Percentiles rank a stretch among this genome's conserved stretches.
Conservation (phyloP, 2,888 invertebrate species). For the Lasioglossum marginatum region DNA sequence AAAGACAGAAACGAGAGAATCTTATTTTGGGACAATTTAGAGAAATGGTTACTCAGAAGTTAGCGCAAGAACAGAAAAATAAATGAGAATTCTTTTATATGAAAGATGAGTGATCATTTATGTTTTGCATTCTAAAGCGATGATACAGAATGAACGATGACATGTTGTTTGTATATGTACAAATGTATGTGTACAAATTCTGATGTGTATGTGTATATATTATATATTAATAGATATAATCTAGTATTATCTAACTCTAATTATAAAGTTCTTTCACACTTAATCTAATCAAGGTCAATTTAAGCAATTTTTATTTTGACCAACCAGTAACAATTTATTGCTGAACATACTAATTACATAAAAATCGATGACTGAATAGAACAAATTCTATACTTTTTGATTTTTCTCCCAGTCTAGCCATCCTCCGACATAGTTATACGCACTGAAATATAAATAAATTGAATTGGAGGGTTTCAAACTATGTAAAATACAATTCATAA, state of each 20-base stretch:
- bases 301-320: not conserved
- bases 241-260: not conserved
- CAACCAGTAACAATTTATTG: constrained; percentile 19
- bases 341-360: not conserved
- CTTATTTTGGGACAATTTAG: constrained; percentile 97
- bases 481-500: not conserved
- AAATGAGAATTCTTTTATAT: constrained; percentile 54
- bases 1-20: constrained; percentile 97
- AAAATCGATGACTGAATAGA: not conserved
- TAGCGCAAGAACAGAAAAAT: constrained; percentile 87
- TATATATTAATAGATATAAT: constrained; percentile 8
- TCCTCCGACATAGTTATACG: constrained; percentile 87
- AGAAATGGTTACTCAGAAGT: constrained; percentile 92
- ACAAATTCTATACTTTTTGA: constrained; percentile 61
- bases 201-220: constrained; percentile 22
- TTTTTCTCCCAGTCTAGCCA: constrained; percentile 87
- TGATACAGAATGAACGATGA: constrained; percentile 31
- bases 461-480: not conserved
- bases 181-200: not conserved
- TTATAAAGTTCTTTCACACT: constrained; percentile 5
- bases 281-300: not conserved
- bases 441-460: constrained; percentile 84
- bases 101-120: not conserved
- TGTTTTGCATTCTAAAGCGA: not conserved
- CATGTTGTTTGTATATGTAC: constrained; percentile 24